Conservation (phyloP, 2,797 vertebrate species). For the Enteromius anoplus region DNA sequence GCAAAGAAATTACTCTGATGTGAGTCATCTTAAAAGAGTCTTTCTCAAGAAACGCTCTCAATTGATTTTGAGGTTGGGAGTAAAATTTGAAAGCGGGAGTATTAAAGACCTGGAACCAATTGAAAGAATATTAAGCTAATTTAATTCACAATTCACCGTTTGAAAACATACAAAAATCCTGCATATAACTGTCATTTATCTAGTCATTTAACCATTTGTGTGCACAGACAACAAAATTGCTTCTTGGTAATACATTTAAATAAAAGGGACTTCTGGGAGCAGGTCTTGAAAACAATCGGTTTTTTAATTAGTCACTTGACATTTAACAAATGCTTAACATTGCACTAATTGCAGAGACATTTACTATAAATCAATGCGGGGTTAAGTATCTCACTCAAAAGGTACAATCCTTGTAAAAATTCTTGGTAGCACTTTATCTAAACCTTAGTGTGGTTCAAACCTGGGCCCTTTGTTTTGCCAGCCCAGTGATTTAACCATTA, state of each 20-base stretch:
- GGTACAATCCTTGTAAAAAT: too few species aligned
- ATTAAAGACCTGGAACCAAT: background rate
- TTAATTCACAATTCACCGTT: background rate
- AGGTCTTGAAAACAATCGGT: background rate
- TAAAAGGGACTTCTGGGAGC: background rate
- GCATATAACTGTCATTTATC: background rate
- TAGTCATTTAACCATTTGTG: background rate
- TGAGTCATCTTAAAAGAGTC: conserved; percentile 4
- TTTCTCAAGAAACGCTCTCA: conserved; percentile 7
- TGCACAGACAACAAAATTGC: background rate
- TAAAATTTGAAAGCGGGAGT: background rate
- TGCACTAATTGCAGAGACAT: conserved; percentile 7
- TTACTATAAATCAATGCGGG: conserved; percentile 7
- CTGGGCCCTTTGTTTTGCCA: too few species aligned
- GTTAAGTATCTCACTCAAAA: background rate
- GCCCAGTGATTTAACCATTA: too few species aligned
- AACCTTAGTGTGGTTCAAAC: too few species aligned
- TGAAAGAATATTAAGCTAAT: conserved; percentile 3
- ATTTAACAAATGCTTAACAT: conserved; percentile 15
- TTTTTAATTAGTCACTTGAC: conserved; percentile 9
- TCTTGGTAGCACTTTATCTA: too few species aligned
- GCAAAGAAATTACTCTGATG: conserved; percentile 13
- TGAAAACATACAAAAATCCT: background rate
- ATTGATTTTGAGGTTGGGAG: conserved; percentile 25
- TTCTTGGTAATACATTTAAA: background rate